Percentiles rank a stretch among this genome's conserved stretches.
phyloP scores from a whole-genome alignment of 37 sponge, comb jelly and placozoan genomes.

The Hexactinellida sp. region DNA sequence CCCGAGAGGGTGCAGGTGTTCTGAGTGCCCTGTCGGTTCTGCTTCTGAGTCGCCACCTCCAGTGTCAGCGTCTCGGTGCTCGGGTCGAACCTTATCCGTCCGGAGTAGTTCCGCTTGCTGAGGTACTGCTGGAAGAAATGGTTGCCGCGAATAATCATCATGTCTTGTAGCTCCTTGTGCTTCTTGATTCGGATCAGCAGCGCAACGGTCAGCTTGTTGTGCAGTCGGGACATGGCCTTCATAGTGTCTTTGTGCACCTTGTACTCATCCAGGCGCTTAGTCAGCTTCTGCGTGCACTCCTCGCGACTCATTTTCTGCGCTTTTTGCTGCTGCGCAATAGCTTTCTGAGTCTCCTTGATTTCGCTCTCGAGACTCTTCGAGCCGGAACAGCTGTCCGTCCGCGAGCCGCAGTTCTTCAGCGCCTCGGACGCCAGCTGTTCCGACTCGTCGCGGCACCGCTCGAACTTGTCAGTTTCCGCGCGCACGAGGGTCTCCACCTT shows the following conservation, averaged over 20 bases:
- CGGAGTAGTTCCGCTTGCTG: conserved; percentile 59
- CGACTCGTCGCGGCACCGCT: conserved; percentile 18
- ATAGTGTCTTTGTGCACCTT: background rate
- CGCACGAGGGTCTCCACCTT: conserved; percentile 20
- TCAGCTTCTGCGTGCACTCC: background rate
- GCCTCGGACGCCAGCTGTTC: conserved; percentile 29
- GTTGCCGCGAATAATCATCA: conserved; percentile 34
- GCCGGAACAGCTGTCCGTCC: background rate
- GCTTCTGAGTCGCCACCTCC: conserved; percentile 20
- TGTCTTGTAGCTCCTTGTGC: conserved; percentile 34
- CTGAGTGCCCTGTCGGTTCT: conserved; percentile 30
- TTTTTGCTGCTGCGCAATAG: background rate
- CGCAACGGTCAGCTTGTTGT: conserved; percentile 23
- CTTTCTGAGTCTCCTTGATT: conserved; percentile 29
- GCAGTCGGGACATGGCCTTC: background rate
- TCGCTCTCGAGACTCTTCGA: background rate
- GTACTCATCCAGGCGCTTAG: background rate
- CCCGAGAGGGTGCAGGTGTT: conserved; percentile 80
- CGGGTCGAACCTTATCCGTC: conserved; percentile 55
- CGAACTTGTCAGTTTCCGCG: background rate
- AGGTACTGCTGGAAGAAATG: conserved; percentile 58
- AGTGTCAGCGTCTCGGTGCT: conserved; percentile 45
- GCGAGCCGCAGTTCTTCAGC: conserved; percentile 31
- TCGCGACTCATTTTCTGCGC: background rate
- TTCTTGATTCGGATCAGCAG: conserved; percentile 25